Evolutionary conservation across 2,113 vertebrate genomes (phyloP), one percentile per base, ranked within the genome.

Genomic region (Tricholaema leucomelas): DNA sequence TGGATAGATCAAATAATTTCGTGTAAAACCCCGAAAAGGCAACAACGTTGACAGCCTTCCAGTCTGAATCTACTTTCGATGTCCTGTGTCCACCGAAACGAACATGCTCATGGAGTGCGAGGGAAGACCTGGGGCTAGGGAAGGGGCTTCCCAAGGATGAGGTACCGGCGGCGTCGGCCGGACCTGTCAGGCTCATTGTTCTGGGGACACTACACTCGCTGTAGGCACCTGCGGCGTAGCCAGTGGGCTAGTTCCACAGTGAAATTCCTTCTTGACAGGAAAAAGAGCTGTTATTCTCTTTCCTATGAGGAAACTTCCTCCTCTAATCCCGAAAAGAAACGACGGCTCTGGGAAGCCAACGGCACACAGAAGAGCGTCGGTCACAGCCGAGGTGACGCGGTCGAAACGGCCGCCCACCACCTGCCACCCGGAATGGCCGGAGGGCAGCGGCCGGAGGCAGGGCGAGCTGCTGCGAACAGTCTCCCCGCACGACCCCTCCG

Each of bases 181-280:
- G 81, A 63, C 74, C 87, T 79, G 85, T 87, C 93, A 87, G 74
- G 27, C 71, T 71, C 78, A 79, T 94, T 95, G 95, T 94, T 94
- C 73, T 40, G 66, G 78, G 78, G 42, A 66, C 78, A 66, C 56
- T 9, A 40, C 70, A 40, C 38, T 56, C n/a, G 35, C 71, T 18
- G 4, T 18, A 28, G 40, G 30, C 27, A 6, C 6, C 46, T 16
- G 9, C 9, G 33, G 25, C 12, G 5, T 36, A 7, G 5, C 31
- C 31, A 2, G 10, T 10, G 17, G 27, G 9, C 1, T 10, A 14
- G 72, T 85, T 71, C 35, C 42, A 67, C 24, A 12, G 30, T 2
- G 12, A 36, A 69, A 64, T 17, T 52, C 55, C 15, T 12, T 46
- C 23, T 14, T 6, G 35, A 66, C 44, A 59, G 3, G 15, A 25